phyloP scores from a whole-genome alignment of 2,113 vertebrate genomes.

The Lonchura striata region DNA sequence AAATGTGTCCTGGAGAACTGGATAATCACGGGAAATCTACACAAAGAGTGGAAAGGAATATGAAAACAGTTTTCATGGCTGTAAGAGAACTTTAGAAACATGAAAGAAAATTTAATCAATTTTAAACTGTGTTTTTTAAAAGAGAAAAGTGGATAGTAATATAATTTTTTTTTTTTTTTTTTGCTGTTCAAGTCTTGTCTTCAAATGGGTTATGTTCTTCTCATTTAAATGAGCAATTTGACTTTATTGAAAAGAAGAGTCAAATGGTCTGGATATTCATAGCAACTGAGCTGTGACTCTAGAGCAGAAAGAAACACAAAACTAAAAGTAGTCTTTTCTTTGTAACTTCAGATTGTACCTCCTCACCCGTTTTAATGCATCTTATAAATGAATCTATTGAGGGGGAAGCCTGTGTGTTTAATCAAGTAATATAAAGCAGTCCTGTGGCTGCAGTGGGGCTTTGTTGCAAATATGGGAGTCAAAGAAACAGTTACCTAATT shows the following conservation, averaged over 20 bases:
- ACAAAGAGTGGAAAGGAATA: not conserved
- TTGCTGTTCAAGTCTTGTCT: slow-evolving; percentile 17
- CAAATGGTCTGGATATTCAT: not conserved
- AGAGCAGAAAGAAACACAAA: not conserved
- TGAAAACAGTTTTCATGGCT: not conserved
- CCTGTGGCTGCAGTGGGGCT: not conserved
- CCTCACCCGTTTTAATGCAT: not conserved
- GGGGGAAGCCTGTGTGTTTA: not conserved
- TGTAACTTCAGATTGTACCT: not conserved
- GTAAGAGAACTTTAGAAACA: not conserved
- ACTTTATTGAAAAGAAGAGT: slow-evolving; percentile 5
- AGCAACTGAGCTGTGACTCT: not conserved
- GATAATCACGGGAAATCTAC: slow-evolving; percentile 24
- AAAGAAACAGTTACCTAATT: slow-evolving; percentile 22
- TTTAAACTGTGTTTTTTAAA: slow-evolving; percentile 35
- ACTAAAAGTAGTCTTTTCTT: not conserved
- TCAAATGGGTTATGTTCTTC: slow-evolving; percentile 4
- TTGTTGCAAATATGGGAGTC: slow-evolving; percentile 22
- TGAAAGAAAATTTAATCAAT: not conserved
- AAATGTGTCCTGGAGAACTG: slow-evolving; percentile 17
- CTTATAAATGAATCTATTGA: not conserved
- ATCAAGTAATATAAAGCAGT: not conserved
- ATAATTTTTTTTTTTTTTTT: not conserved
- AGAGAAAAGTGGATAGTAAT: not conserved
- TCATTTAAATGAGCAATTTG: not conserved